These are phyloP conservation scores for Eonycteris spelaea DNA, from an alignment of 2,113 vertebrate genomes.

Conservation along the genomic window DNA sequence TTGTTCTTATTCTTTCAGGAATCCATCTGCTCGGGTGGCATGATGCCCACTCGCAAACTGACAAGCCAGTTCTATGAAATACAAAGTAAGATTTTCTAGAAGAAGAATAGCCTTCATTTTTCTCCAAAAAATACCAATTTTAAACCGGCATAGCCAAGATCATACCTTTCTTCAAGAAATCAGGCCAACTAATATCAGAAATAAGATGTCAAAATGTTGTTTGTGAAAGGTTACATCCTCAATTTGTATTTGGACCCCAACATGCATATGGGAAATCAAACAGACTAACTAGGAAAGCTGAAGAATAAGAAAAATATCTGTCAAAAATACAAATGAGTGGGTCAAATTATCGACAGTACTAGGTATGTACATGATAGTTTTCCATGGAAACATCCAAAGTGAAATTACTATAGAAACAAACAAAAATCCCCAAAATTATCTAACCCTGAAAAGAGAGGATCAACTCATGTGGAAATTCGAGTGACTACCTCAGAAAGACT, in stretches of 20 bases:
- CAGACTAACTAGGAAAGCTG: neutral
- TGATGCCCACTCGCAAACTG: neutral
- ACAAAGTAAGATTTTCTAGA: neutral
- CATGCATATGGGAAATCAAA: neutral
- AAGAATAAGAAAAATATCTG: neutral
- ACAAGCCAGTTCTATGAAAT: neutral
- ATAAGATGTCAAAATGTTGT: neutral
- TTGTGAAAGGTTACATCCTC: neutral
- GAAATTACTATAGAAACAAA: neutral
- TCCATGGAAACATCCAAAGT: neutral
- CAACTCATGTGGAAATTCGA: neutral
- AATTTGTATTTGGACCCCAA: neutral
- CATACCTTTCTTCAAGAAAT: accelerated
- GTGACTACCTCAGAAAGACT: neutral
- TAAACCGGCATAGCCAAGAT: neutral
- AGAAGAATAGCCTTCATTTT: neutral
- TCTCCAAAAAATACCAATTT: neutral
- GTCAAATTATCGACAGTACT: neutral
- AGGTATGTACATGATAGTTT: neutral
- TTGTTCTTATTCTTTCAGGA: constrained; percentile 23
- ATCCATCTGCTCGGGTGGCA: constrained; percentile 63
- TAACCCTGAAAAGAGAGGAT: neutral
- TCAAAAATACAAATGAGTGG: neutral
- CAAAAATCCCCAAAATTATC: neutral
- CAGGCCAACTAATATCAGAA: neutral